phyloP scores from a whole-genome alignment of 2,113 vertebrate genomes.

The Sorex fumeus region DNA sequence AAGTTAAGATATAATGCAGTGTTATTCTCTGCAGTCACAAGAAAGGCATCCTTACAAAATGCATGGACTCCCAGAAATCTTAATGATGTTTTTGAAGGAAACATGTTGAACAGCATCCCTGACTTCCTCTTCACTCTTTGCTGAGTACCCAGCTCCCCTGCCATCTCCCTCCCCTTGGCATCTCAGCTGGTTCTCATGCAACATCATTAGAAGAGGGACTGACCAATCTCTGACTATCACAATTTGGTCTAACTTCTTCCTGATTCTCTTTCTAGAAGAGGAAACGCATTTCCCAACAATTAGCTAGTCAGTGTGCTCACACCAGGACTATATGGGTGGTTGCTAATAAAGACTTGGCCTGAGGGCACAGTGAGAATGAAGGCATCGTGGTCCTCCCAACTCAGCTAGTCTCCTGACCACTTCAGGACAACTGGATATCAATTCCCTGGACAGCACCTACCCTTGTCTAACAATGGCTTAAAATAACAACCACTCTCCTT shows the following conservation, averaged over 20 bases:
- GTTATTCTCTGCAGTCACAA: background rate
- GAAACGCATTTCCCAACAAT: no score
- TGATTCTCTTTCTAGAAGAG: background rate
- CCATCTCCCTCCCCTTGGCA: accelerated
- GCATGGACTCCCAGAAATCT: background rate
- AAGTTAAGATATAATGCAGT: background rate
- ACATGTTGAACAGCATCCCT: background rate
- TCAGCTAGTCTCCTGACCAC: background rate
- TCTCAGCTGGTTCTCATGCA: background rate
- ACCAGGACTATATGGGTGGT: no score
- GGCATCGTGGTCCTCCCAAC: accelerated
- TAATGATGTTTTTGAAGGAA: background rate
- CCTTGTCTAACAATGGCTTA: background rate
- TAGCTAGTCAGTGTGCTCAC: no score
- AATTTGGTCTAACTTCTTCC: background rate
- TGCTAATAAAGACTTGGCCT: accelerated
- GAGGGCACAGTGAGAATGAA: no score
- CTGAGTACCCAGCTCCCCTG: accelerated
- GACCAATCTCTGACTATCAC: accelerated
- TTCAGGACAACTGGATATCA: background rate
- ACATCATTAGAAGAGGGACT: background rate
- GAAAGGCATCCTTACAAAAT: background rate
- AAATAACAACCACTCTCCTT: background rate
- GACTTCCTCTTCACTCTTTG: background rate
- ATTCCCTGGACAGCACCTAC: background rate